Conservation (phyloP, 2,113 vertebrate genomes). For the Hippoglossus stenolepis region DNA sequence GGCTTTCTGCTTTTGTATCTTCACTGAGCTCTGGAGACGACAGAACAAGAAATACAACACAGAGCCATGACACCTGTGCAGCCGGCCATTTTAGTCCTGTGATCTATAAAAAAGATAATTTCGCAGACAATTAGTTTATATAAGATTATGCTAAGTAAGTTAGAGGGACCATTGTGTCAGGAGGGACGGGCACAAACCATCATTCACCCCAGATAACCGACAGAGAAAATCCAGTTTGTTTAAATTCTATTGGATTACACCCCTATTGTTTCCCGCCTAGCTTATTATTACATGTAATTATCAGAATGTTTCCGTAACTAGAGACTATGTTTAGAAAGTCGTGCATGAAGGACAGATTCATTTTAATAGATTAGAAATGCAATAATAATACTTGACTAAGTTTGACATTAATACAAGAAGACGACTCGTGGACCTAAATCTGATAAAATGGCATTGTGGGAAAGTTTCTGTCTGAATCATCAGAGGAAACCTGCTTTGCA, state of each 20-base stretch:
- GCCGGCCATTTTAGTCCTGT: slow-evolving; percentile 32
- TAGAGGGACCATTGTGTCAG: slow-evolving; percentile 63
- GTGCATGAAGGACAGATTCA: not conserved
- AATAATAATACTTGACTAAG: slow-evolving; percentile 2
- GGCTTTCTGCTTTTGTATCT: not conserved
- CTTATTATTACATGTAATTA: slow-evolving; percentile 57
- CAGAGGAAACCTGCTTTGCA: not conserved
- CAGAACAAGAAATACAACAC: slow-evolving; percentile 2
- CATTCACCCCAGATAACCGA: slow-evolving; percentile 66
- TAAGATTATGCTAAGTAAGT: slow-evolving; percentile 65
- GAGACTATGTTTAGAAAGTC: slow-evolving; percentile 45
- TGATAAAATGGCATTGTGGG: not conserved
- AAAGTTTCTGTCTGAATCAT: not conserved
- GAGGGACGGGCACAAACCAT: slow-evolving; percentile 51
- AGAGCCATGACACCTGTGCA: slow-evolving; percentile 47
- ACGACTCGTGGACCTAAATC: not conserved
- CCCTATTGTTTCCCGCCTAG: slow-evolving; percentile 49
- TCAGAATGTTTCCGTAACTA: slow-evolving; percentile 43
- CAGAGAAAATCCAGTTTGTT: slow-evolving; percentile 68
- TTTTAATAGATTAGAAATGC: slow-evolving; percentile 6
- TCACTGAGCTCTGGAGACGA: not conserved
- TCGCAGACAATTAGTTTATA: slow-evolving; percentile 51
- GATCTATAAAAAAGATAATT: slow-evolving; percentile 53
- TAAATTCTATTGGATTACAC: slow-evolving; percentile 62
- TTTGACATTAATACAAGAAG: not conserved